These are phyloP conservation scores for Microplitis mediator DNA, from an alignment of 1,140 invertebrate species.

Conservation along the genomic window DNA sequence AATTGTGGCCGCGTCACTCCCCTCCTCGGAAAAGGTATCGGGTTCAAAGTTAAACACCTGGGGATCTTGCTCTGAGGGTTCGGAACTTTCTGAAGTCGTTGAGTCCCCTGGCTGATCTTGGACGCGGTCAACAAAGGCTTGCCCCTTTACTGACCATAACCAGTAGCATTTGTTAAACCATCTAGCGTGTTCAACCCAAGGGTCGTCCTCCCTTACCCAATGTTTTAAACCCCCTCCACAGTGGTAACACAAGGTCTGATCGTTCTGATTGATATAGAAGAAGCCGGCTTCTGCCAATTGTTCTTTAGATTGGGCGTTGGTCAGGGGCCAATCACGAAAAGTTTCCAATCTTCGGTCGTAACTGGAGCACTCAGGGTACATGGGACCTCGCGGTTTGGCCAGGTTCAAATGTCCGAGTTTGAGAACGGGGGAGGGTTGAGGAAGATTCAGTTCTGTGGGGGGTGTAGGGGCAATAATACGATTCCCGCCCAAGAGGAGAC, in stretches of 20 bases:
- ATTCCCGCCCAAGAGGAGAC: too few relatives aligned
- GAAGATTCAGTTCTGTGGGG: too few relatives aligned
- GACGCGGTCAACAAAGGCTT: constrained; percentile 68
- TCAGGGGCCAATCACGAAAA: constrained; percentile 77
- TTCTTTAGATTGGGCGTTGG: constrained; percentile 75
- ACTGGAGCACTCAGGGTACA: constrained; percentile 69
- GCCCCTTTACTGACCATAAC: constrained; percentile 76
- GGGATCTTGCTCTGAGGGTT: too few relatives aligned
- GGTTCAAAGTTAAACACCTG: too few relatives aligned
- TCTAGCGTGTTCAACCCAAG: constrained; percentile 86
- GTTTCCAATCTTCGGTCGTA: constrained; percentile 71
- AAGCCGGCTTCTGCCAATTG: constrained; percentile 86
- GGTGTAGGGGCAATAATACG: too few relatives aligned
- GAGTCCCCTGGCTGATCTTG: constrained; percentile 33
- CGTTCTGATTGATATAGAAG: constrained; percentile 82
- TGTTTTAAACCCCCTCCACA: constrained; percentile 86
- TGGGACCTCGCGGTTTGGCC: constrained; percentile 6
- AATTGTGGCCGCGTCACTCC: too few relatives aligned
- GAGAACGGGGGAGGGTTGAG: too few relatives aligned
- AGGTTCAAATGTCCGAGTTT: too few relatives aligned
- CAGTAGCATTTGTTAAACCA: constrained; percentile 83
- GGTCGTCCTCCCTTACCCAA: constrained; percentile 84
- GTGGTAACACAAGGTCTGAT: constrained; percentile 84
- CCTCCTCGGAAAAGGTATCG: too few relatives aligned
- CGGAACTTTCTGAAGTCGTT: fast-evolving